Percentiles rank a stretch among this genome's conserved stretches.
phyloP scores from a whole-genome alignment of 2,888 invertebrate genomes.

The Limnephilus marmoratus region DNA sequence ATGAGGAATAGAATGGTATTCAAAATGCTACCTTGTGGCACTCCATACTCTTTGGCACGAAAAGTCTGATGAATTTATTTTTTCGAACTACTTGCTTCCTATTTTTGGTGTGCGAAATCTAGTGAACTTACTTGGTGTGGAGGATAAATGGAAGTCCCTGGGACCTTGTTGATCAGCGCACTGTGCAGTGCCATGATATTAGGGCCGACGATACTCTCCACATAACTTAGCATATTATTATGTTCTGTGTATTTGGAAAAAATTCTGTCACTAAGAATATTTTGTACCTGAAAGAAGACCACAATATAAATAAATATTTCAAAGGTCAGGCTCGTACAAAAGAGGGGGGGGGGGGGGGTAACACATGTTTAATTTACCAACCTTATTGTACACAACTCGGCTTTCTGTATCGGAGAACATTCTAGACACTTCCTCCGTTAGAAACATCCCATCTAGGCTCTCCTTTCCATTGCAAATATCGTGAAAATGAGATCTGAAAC shows the following conservation, averaged over 20 bases:
- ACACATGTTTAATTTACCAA: constrained; percentile 65
- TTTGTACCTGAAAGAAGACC: constrained; percentile 78
- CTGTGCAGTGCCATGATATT: constrained; percentile 87
- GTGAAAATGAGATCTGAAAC: constrained; percentile 81
- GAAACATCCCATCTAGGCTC: constrained; percentile 76
- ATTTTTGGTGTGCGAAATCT: not conserved
- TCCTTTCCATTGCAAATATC: constrained; percentile 82
- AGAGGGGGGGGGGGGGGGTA: no score
- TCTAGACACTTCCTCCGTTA: constrained; percentile 85
- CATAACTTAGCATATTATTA: constrained; percentile 81
- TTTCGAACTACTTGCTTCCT: not conserved
- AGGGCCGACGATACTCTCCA: constrained; percentile 85
- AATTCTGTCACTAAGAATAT: constrained; percentile 85
- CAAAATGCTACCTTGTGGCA: no score
- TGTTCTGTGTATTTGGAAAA: constrained; percentile 83
- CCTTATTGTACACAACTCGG: constrained; percentile 84
- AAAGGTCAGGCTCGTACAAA: no score
- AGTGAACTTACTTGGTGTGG: constrained; percentile 79
- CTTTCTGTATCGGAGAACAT: constrained; percentile 79
- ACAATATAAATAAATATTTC: not conserved
- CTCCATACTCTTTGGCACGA: no score
- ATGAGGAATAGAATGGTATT: no score
- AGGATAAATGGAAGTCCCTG: constrained; percentile 85
- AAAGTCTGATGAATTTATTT: no score
- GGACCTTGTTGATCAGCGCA: constrained; percentile 94